Percentiles rank a stretch among this genome's conserved stretches.
These are phyloP conservation scores for Cuculus canorus DNA, from an alignment of 2,797 vertebrate species.

Conservation along the genomic window DNA sequence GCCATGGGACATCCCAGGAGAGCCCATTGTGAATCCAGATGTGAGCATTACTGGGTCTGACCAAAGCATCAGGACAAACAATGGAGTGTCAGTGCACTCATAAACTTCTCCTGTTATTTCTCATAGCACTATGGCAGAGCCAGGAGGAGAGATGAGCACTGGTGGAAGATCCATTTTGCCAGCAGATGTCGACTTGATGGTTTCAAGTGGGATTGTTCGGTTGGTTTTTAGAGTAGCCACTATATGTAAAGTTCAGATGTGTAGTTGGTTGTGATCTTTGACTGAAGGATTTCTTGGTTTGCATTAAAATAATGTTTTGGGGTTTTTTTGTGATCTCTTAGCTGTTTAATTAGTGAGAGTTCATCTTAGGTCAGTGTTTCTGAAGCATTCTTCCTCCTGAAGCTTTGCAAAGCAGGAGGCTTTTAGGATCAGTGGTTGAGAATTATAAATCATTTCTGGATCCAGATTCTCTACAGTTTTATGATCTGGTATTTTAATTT, in stretches of 20 bases:
- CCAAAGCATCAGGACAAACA: not conserved
- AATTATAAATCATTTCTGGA: not conserved
- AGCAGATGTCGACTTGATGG: not conserved
- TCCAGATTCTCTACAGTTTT: not conserved
- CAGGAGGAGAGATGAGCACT: not conserved
- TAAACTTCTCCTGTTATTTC: not conserved
- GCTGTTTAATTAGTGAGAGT: not conserved
- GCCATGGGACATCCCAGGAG: not conserved
- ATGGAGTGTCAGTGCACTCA: not conserved
- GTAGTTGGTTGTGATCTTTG: not conserved
- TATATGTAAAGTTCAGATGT: not conserved
- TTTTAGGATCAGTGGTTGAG: not conserved
- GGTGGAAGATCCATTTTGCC: not conserved
- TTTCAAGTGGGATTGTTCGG: not conserved
- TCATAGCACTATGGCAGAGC: not conserved
- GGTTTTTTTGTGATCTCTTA: not conserved
- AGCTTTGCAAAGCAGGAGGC: not conserved
- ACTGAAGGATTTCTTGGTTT: not conserved
- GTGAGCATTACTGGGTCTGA: not conserved
- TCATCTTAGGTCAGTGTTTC: not conserved
- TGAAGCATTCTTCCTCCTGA: not conserved
- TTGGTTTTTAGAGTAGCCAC: not conserved
- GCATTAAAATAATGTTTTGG: not conserved
- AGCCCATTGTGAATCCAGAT: fast-evolving
- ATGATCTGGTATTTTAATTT: not conserved